Conservation (phyloP, 2,797 vertebrate species). For the Sebastes baramenuke region DNA sequence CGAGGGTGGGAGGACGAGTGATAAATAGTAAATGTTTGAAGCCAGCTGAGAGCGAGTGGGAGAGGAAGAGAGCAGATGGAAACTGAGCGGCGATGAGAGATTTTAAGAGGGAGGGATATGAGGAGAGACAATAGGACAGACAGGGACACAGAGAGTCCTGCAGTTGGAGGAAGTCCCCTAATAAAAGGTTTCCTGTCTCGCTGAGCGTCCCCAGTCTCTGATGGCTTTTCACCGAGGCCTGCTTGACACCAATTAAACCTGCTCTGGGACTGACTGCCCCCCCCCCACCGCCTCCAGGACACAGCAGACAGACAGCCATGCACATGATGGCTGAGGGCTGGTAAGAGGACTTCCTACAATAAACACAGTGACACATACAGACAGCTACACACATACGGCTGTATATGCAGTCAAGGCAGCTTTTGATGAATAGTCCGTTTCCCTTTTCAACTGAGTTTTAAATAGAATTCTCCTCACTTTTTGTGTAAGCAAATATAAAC, state of each 20-base stretch:
- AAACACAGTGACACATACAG: constrained; percentile 28
- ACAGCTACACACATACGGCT: constrained; percentile 8
- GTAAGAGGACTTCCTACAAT: constrained; percentile 54
- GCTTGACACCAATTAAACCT: constrained; percentile 88
- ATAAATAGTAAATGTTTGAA: constrained; percentile 63
- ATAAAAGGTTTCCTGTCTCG: constrained; percentile 87
- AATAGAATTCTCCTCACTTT: too few relatives aligned
- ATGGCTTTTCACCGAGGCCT: constrained; percentile 81
- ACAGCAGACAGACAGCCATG: constrained; percentile 45
- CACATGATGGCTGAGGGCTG: constrained; percentile 47
- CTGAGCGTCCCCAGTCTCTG: constrained; percentile 80
- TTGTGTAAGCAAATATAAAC: too few relatives aligned
- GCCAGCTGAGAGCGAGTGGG: constrained; percentile 44
- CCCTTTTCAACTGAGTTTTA: background rate
- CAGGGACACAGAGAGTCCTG: constrained; percentile 53
- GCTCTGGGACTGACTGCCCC: constrained; percentile 40
- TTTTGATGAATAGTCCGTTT: background rate
- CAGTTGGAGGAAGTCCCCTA: constrained; percentile 79
- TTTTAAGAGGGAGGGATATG: constrained; percentile 67
- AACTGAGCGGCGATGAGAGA: constrained; percentile 63
- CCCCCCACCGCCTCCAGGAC: constrained; percentile 25
- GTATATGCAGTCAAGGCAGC: background rate
- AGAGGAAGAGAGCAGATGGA: constrained; percentile 73
- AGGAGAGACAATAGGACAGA: constrained; percentile 68
- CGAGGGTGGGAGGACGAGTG: constrained; percentile 38